phyloP scores from a whole-genome alignment of 2,888 invertebrate genomes.

The Harmothoe impar region DNA sequence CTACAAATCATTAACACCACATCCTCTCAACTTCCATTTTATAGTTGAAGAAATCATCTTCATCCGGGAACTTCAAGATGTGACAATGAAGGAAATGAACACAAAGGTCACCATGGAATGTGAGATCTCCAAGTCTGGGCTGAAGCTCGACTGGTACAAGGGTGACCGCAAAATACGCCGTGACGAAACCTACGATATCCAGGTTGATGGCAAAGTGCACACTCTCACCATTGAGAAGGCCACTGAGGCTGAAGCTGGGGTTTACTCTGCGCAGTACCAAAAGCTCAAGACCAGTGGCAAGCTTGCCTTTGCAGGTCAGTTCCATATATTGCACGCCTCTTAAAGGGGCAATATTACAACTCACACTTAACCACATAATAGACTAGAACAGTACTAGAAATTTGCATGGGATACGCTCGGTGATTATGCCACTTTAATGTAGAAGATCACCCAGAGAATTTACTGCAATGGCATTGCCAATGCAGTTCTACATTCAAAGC shows the following conservation, averaged over 20 bases:
- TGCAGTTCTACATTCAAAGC: too few relatives aligned
- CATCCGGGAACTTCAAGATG: slow-evolving; percentile 76
- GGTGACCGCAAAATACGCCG: slow-evolving; percentile 62
- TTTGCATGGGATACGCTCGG: too few relatives aligned
- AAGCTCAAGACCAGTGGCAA: slow-evolving; percentile 66
- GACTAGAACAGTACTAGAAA: too few relatives aligned
- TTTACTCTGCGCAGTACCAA: slow-evolving; percentile 69
- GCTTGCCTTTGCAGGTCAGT: slow-evolving; percentile 67
- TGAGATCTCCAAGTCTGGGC: slow-evolving; percentile 91
- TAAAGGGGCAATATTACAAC: too few relatives aligned
- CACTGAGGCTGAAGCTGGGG: slow-evolving; percentile 68
- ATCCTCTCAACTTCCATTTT: neutral
- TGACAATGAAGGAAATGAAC: slow-evolving; percentile 76
- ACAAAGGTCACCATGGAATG: slow-evolving; percentile 86
- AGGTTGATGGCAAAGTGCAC: slow-evolving; percentile 72
- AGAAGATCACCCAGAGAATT: too few relatives aligned
- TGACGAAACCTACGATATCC: slow-evolving; percentile 66
- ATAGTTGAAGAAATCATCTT: slow-evolving; percentile 80
- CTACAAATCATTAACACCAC: too few relatives aligned
- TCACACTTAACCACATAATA: neutral
- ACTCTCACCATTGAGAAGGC: slow-evolving; percentile 69
- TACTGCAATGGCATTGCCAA: too few relatives aligned
- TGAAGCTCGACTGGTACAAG: slow-evolving; percentile 89
- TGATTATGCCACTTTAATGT: too few relatives aligned
- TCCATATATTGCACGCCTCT: neutral